Base-by-base conservation (phyloP, 2,797 vertebrate species). In the Tachyglossus aculeatus region DNA sequence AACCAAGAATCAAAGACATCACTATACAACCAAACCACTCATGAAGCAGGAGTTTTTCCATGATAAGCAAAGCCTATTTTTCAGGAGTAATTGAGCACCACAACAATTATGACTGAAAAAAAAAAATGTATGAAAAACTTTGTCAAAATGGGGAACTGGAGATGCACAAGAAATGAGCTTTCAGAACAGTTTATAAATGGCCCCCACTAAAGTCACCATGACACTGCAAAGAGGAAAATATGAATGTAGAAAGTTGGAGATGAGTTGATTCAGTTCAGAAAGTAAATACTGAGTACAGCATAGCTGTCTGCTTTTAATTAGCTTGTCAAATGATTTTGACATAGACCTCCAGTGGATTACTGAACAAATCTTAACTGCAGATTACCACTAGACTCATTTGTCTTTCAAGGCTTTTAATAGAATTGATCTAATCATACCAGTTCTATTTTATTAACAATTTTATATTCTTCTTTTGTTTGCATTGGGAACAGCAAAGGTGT, bases 251-350 rank as follows among this genome's bases (percentile, higher is more conserved):
- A 80, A 78, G 72, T 77, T 83, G 75, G 86, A 78, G 78, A 90
- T 79, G 37, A 55, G 77, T 82, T 89, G 86, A 88, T 87, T 88
- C 60, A 84, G 88, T 91, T 89, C 85, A 71, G 77, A 82, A 85
- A 85, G 88, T 90, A 93, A 92, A 93, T 85, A 92, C 15, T 69
- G 78, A 72, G 56, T 74, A 63, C 77, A 86, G 65, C 71, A 68
- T 80, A 88, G 81, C 81, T 71, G 74, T 85, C 81, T 92, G 58
- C 38, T 69, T 90, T 90, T 92, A 92, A 93, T 93, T 92, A 92
- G 66, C 89, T 90, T 88, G 90, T 92, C 90, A 92, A 89, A 92
- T 90, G 83, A 75, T 83, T 93, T 91, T 92, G 87, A 93, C 83
- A 90, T 89, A 91, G 79, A 83, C 73, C 88, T 88, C 88, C 62